Evolutionary conservation across 2,113 vertebrate species (phyloP).

Genomic region (Zapus hudsonius): DNA sequence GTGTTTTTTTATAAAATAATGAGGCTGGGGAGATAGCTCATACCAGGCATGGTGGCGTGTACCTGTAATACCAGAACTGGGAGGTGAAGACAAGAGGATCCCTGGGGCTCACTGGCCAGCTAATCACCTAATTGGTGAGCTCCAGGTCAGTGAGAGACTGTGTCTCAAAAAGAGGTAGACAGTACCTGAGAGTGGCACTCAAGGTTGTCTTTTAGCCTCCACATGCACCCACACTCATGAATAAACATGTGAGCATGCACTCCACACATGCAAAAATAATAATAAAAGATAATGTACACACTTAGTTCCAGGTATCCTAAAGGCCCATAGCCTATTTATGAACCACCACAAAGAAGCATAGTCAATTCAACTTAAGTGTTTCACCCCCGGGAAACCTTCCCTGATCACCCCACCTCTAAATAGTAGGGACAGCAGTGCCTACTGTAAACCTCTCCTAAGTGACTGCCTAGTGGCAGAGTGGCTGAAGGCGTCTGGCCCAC

Average conservation of each 20-base stretch:
- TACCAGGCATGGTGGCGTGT: too few relatives aligned
- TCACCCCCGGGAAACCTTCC: background rate
- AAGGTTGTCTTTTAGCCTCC: too few relatives aligned
- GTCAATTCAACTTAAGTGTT: background rate
- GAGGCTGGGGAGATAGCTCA: too few relatives aligned
- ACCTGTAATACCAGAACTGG: too few relatives aligned
- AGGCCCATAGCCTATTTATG: background rate
- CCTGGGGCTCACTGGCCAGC: too few relatives aligned
- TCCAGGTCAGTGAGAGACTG: too few relatives aligned
- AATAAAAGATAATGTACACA: background rate
- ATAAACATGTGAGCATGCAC: too few relatives aligned
- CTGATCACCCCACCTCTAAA: background rate
- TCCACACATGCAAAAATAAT: background rate
- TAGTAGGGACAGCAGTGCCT: background rate
- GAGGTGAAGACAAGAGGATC: too few relatives aligned
- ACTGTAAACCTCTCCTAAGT: background rate
- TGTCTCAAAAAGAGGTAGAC: too few relatives aligned
- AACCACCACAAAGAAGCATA: background rate
- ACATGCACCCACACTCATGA: too few relatives aligned
- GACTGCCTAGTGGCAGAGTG: background rate
- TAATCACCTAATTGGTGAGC: too few relatives aligned
- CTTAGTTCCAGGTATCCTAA: background rate
- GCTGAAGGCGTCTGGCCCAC: background rate
- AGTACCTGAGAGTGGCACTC: too few relatives aligned
- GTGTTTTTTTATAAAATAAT: background rate